Evolutionary conservation across 2,797 vertebrate genomes (phyloP), one percentile per base, ranked within the genome.

Genomic region (Rhinogobio ventralis): DNA sequence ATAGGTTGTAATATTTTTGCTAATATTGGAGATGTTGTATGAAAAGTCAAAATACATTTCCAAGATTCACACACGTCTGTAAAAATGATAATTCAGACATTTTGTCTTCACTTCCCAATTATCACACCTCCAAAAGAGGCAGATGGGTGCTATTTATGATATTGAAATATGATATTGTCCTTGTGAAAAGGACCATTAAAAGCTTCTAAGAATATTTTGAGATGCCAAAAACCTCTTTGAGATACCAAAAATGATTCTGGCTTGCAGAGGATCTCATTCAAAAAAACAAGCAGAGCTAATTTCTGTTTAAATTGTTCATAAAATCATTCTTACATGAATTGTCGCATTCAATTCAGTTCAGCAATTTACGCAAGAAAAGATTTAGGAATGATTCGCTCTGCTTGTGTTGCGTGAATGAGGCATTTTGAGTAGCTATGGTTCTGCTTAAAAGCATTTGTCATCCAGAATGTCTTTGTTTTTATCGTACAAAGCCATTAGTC

Each of bases 41-140:
- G 5, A 33, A 74, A 33, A 51, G 46, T 33, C 5, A n/a, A 55
- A 76, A 57, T n/a, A 1, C 11, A 17, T 66, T 66, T 72, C 45
- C 23, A 15, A 19, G 53, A 60, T 77, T 49, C 1, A 10, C 13
- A 66, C 14, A 74, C 45, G 33, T 71, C 28, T 57, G 30, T 66
- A 36, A 51, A 66, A 14, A 82, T 51, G 45, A 74, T 74, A 30
- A 82, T 51, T 82, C 45, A 51, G 71, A 74, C 5, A 3, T 82
- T 66, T 51, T 66, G 25, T 82, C 45, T 62, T 82, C 81, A 82
- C 28, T n/a, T 75, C 20, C 57, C 42, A 83, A 75, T 83, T 53
- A 83, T 39, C 13, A 64, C 76, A 78, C 57, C 25, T 64, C 76
- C 17, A 64, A 64, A 78, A 64, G 10, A 64, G 42, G 57, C 39